These are phyloP conservation scores for Peromyscus californicus DNA, from an alignment of 2,113 vertebrate species.

Conservation along the genomic window DNA sequence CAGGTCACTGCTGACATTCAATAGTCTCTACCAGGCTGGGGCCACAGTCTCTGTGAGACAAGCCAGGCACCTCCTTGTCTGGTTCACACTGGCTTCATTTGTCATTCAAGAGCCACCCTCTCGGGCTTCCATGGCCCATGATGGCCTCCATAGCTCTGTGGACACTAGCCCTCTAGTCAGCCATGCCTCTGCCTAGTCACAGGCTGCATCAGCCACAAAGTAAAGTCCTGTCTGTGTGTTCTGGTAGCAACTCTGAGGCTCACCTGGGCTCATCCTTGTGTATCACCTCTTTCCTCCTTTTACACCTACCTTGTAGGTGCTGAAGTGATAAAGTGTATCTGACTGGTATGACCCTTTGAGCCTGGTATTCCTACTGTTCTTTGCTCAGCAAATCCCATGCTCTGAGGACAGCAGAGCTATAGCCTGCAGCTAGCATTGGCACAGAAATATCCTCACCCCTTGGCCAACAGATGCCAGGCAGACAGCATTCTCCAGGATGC, in stretches of 20 bases:
- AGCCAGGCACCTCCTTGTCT: background rate
- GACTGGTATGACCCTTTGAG: background rate
- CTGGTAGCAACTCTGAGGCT: background rate
- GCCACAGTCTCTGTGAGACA: background rate
- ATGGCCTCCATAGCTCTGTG: too few species aligned
- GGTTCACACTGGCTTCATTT: background rate
- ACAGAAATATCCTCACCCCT: background rate
- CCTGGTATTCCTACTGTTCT: background rate
- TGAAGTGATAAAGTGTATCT: background rate
- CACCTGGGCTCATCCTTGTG: background rate
- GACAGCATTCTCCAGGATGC: background rate
- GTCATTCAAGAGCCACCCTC: too few species aligned
- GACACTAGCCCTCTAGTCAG: background rate
- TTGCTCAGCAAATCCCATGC: too few species aligned
- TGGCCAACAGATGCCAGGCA: background rate
- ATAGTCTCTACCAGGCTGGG: background rate
- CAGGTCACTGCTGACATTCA: background rate
- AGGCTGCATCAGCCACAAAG: background rate
- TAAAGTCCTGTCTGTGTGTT: background rate
- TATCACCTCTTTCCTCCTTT: background rate
- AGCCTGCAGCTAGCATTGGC: background rate
- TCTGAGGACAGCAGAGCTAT: background rate
- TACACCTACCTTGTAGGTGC: background rate
- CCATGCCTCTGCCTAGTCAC: too few species aligned
- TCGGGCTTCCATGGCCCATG: too few species aligned